Evolutionary conservation across 2,888 invertebrate genomes (phyloP).

Genomic region (Liodrosophila aerea): DNA sequence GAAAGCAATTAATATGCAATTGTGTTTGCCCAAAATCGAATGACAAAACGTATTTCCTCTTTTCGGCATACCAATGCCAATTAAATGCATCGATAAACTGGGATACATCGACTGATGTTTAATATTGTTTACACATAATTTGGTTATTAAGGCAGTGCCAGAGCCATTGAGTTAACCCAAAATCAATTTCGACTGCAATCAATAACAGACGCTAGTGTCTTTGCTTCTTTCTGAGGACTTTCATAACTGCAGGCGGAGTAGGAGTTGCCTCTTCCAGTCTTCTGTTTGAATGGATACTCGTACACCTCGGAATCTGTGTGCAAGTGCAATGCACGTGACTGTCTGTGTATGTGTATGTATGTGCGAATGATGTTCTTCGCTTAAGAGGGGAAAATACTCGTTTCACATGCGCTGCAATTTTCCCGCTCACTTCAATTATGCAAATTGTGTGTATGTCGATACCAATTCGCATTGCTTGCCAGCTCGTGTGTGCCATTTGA

Average conservation of each 20-base stretch:
- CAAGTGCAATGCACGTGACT: constrained; percentile 26
- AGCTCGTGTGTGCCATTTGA: constrained; percentile 34
- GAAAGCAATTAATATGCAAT: constrained; percentile 43
- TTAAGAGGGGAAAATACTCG: constrained; percentile 59
- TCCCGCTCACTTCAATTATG: constrained; percentile 74
- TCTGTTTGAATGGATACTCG: constrained; percentile 44
- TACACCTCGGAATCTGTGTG: too few species aligned
- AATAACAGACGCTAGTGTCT: constrained; percentile 44
- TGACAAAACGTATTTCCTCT: constrained; percentile 19
- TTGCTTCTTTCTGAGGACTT: constrained; percentile 13
- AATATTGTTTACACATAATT: constrained; percentile 58
- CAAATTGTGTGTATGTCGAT: constrained; percentile 70
- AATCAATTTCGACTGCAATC: constrained; percentile 66
- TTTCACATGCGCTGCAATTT: constrained; percentile 71
- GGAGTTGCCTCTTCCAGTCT: constrained; percentile 9
- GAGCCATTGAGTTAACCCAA: constrained; percentile 41
- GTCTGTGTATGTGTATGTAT: constrained; percentile 1
- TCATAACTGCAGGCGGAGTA: constrained; percentile 30
- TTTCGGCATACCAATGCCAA: background rate
- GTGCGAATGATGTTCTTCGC: constrained; percentile 48
- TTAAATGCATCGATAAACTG: background rate
- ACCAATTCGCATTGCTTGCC: constrained; percentile 65
- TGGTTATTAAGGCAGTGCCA: constrained; percentile 50
- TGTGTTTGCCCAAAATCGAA: constrained; percentile 12
- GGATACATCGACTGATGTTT: background rate